A percentile compares a stretch with the other conserved stretches of the same genome.
These are phyloP conservation scores for Apodemus sylvaticus DNA, from an alignment of 2,113 vertebrate species.

Conservation along the genomic window DNA sequence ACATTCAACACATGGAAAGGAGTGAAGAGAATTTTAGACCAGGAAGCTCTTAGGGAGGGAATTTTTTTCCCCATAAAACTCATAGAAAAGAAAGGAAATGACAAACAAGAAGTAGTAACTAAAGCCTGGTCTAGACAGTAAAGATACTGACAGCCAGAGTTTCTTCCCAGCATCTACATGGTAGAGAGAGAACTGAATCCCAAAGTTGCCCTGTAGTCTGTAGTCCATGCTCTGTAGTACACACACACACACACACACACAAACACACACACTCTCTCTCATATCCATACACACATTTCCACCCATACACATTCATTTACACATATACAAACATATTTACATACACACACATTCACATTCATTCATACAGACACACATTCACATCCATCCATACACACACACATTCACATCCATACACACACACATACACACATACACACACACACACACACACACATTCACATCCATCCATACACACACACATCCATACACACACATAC, in stretches of 20 bases:
- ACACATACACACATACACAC: too few relatives aligned
- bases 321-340: too few relatives aligned
- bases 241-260: background rate
- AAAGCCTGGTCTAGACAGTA: background rate
- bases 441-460: too few relatives aligned
- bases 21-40: background rate
- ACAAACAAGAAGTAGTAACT: background rate
- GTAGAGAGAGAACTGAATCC: background rate
- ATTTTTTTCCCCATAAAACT: background rate
- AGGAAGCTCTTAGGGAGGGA: background rate
- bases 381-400: too few relatives aligned
- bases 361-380: too few relatives aligned
- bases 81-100: background rate
- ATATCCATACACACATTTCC: too few relatives aligned
- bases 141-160: background rate
- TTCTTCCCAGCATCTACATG: background rate
- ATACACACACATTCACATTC: too few relatives aligned
- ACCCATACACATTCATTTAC: too few relatives aligned
- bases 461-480: background rate
- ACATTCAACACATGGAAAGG: background rate
- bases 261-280: too few relatives aligned
- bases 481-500: background rate
- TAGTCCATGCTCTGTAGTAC: too few relatives aligned
- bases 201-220: background rate
- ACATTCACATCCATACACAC: too few relatives aligned